Evolutionary conservation across 2,113 vertebrate species (phyloP).

Genomic region (Tupaia tana): DNA sequence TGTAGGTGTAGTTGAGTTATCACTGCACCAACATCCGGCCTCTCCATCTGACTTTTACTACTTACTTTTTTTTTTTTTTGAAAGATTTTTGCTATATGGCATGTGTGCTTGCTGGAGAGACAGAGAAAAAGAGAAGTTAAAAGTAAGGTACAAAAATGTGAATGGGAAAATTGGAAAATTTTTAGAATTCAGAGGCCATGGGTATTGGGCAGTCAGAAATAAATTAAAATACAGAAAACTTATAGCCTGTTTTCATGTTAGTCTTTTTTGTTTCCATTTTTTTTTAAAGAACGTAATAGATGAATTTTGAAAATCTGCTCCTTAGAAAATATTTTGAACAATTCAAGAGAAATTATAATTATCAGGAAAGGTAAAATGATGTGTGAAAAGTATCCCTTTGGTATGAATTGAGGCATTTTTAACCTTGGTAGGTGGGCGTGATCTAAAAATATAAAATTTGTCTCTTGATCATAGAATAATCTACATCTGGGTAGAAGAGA

Average conservation of each 20-base stretch:
- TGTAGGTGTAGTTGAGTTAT: no score
- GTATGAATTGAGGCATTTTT: not conserved
- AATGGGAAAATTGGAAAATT: not conserved
- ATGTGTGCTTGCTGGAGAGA: no score
- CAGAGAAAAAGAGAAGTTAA: no score
- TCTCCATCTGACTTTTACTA: not conserved
- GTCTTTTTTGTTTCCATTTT: not conserved
- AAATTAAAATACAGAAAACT: not conserved
- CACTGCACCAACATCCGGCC: no score
- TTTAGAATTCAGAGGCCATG: not conserved
- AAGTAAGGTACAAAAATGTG: not conserved
- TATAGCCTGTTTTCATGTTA: not conserved
- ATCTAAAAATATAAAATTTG: not conserved
- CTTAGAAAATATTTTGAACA: not conserved
- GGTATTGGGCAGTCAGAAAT: not conserved
- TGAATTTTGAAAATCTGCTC: not conserved
- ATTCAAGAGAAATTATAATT: not conserved
- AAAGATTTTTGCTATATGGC: no score
- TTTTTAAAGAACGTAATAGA: not conserved
- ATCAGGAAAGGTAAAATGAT: not conserved
- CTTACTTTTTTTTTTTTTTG: no score
- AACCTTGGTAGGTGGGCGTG: not conserved
- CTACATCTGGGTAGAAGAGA: not conserved
- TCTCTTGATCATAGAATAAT: not conserved
- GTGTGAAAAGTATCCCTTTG: not conserved